Percentiles rank a stretch among this genome's conserved stretches.
Evolutionary conservation across 1,140 invertebrate species (phyloP).

Genomic region (Lepeophtheirus salmonis): DNA sequence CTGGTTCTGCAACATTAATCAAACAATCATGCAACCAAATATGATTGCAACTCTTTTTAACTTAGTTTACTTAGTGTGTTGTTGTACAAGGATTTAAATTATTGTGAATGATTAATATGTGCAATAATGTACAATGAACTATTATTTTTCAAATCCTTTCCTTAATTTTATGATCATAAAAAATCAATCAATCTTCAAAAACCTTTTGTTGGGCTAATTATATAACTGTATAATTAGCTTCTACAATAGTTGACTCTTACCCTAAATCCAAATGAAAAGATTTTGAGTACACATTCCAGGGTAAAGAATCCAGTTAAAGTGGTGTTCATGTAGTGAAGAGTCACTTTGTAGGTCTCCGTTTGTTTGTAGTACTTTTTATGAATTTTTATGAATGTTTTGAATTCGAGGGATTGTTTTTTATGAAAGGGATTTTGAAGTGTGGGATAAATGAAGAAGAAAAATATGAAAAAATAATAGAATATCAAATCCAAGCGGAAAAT

Average conservation of each 20-base stretch:
- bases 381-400: neutral
- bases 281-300: slow-evolving; percentile 93
- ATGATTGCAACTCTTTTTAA: too few relatives aligned
- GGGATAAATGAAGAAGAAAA: neutral
- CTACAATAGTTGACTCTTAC: slow-evolving; percentile 48
- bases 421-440: neutral
- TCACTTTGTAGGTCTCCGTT: slow-evolving; percentile 61
- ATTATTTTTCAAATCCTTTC: too few relatives aligned
- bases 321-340: slow-evolving; percentile 92
- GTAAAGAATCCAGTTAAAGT: slow-evolving; percentile 95
- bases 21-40: too few relatives aligned
- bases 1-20: too few relatives aligned
- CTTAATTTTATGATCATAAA: too few relatives aligned
- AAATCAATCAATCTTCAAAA: too few relatives aligned
- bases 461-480: neutral
- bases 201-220: too few relatives aligned
- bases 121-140: too few relatives aligned
- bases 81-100: too few relatives aligned
- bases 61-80: too few relatives aligned
- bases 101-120: too few relatives aligned
- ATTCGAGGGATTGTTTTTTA: neutral
- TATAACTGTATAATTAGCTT: too few relatives aligned
- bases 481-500: neutral
- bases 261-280: slow-evolving; percentile 86
- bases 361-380: slow-evolving; percentile 65